Evolutionary conservation across 2,113 vertebrate species (phyloP), one percentile per base, ranked within the genome.

Genomic region (Isurus oxyrinchus): DNA sequence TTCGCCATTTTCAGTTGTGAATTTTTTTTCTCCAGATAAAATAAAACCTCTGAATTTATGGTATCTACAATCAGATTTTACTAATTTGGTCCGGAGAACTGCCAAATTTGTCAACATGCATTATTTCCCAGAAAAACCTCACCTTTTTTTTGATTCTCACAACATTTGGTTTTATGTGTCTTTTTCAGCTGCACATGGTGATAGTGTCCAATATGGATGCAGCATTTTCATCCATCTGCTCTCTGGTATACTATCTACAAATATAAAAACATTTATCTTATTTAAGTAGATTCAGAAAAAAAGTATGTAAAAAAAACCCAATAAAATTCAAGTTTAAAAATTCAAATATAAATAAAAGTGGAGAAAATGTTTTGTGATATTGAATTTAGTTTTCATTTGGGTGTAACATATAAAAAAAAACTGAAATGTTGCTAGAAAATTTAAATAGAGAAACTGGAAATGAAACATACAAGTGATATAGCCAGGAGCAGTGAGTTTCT

Each of bases 181-280:
- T 94, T 40, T 84, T 84, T 84, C 81, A 84, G 40, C 81, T 84
- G 81, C 5, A 49, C 40, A 84, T 16, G 19, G 35, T 63, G 90
- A 40, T 66, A 31, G 59, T 44, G n/a, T 94, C 90, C 90, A 94
- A 66, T 40, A 40, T 66, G 57, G 88, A 14, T 63, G 57, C 90
- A 94, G n/a, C 90, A 94, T 94, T 94, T 94, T 40, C 16, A n/a
- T 94, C 66, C 61, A 40, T 66, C 59, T 93, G n/a, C 57, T 94
- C 90, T 40, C 35, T 63, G 16, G 59, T 61, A 94, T 63, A 23
- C 59, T 66, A 40, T 7, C 59, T 94, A 94, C n/a, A 91, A 63
- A 63, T 63, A 40, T 19, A 94, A 40, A 90, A 40, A 63, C 5
- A n/a, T 61, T 91, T 91, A 93, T 40, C 14, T 93, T 10, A 40